Conservation (phyloP, 2,888 invertebrate species). For the Ormyrus nitidulus region DNA sequence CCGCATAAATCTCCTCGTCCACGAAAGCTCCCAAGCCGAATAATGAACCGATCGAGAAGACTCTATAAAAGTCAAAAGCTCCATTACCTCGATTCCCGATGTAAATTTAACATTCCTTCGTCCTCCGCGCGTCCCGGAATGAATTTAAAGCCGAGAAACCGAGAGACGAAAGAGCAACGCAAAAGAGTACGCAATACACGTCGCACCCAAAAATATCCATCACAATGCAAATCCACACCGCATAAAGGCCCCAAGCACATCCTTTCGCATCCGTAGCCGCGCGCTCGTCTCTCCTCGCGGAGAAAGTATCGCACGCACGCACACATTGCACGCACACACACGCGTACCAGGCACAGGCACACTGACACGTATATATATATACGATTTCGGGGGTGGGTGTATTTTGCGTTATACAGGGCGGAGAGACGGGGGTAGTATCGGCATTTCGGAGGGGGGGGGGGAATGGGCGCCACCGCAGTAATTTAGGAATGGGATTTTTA, state of each 20-base stretch:
- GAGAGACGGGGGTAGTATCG: neutral
- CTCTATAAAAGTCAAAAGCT: no score
- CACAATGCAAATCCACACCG: slow-evolving; percentile 39
- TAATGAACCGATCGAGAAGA: no score
- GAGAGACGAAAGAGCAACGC: neutral
- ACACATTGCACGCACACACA: neutral
- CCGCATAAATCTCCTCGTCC: no score
- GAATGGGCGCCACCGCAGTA: slow-evolving; percentile 2
- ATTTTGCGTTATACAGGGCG: slow-evolving; percentile 21
- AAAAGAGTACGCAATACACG: neutral
- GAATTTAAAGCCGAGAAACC: neutral
- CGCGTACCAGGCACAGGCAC: neutral
- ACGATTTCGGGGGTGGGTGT: neutral
- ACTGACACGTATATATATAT: neutral
- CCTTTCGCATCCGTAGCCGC: no score
- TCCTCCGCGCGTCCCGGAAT: neutral
- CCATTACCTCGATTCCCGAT: no score
- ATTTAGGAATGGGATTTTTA: slow-evolving; percentile 43
- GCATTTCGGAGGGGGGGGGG: neutral
- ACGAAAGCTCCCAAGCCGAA: no score
- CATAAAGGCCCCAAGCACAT: slow-evolving; percentile 36
- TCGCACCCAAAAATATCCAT: slow-evolving; percentile 35
- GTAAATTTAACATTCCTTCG: no score
- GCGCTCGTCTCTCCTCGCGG: neutral
- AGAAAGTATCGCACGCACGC: neutral